Evolutionary conservation across 1,140 invertebrate species (phyloP), one percentile per base, ranked within the genome.

Genomic region (Drosophila bocki): DNA sequence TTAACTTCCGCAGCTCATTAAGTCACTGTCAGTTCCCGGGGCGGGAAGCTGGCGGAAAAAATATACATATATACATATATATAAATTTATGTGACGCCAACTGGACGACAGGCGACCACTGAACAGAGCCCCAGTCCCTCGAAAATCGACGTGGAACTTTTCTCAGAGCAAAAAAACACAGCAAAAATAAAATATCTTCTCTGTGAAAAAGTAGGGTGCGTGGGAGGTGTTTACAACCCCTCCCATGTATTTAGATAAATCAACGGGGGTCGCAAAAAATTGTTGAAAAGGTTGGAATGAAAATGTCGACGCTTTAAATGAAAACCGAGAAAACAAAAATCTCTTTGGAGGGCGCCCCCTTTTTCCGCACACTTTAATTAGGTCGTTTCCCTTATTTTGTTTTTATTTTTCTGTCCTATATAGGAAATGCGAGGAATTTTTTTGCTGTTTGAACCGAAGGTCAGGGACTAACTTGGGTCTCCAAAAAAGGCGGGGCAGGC

Each of bases 1-100:
- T 88, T 90, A 88, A 88, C 84, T 90, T 88, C 84, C 85, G 78
- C 80, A 88, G 85, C 84, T 90, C 85, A 88, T 88, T 88, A 88
- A 88, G 84, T 87, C 85, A 65, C 85, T 84, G 84, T 88, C 84
- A 84, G 80, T 33, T 54, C 29, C 12, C 35, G 22, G 29, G 47
- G 59, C 33, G 33, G 50, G 42, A 53, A 45, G 61, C 69, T 84
- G 53, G 67, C 56, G 72, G 67, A 64, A 79, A 84, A 81, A 78
- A 61, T 71, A 87, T 84, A 81, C 64, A 81, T 80, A 88, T 84
- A 81, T 58, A 81, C 81, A 88, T 68, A 81, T 80, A 88, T 84
- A 81, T 58, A 81, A 84, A 88, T 88, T 81, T 90, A 90, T 88
- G 84, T 77, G 84, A 88, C 84, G 84, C 84, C 84, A 88, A 90